Percentiles rank a stretch among this genome's conserved stretches.
phyloP scores from a whole-genome alignment of 2,888 invertebrate species.

The Platycnemis pennipes region DNA sequence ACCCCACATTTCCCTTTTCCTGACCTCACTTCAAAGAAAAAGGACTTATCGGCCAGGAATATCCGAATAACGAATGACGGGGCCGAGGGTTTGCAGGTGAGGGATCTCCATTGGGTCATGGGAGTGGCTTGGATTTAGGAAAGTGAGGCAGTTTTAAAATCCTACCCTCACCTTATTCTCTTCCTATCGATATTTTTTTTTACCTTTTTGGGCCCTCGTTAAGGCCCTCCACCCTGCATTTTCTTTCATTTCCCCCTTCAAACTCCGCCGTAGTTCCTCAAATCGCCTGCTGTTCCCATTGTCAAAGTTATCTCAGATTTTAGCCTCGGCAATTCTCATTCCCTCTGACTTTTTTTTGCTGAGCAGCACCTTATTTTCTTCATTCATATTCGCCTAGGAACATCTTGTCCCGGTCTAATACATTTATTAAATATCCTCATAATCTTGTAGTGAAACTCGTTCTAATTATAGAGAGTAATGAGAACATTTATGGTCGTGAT shows the following conservation, averaged over 20 bases:
- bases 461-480: too few species aligned
- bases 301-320: conserved; percentile 42
- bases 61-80: not conserved
- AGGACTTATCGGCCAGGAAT: conserved; percentile 53
- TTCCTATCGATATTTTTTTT: not conserved
- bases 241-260: not conserved
- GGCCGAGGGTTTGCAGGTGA: conserved; percentile 8
- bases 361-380: too few species aligned
- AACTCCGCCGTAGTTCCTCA: not conserved
- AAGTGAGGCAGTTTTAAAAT: not conserved
- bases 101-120: conserved; percentile 6
- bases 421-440: too few species aligned
- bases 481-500: too few species aligned
- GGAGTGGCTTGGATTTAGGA: not conserved
- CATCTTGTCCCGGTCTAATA: too few species aligned
- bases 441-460: too few species aligned
- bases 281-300: not conserved
- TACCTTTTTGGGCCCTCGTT: conserved; percentile 10
- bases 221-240: not conserved
- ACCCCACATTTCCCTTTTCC: not conserved
- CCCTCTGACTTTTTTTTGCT: too few species aligned
- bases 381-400: too few species aligned
- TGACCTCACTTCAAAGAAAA: not conserved
- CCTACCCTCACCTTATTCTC: not conserved
- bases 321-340: too few species aligned